phyloP scores from a whole-genome alignment of 2,888 invertebrate genomes.

The Cheilosia pagana region DNA sequence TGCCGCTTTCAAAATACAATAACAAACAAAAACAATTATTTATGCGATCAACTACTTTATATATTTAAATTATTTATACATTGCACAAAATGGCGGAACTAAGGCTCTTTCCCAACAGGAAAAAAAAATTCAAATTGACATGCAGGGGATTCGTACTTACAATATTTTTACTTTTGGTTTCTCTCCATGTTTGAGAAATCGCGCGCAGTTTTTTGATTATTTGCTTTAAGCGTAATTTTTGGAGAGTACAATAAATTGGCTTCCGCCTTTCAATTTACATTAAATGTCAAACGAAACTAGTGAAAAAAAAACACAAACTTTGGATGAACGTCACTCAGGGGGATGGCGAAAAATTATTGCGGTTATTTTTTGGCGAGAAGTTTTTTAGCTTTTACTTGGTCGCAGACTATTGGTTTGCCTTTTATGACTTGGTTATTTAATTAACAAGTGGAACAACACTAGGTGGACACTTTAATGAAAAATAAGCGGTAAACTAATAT shows the following conservation, averaged over 20 bases:
- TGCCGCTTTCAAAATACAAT: constrained; percentile 62
- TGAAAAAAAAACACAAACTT: constrained; percentile 26
- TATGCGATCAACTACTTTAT: neutral
- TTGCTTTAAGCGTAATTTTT: neutral
- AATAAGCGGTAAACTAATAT: constrained; percentile 14
- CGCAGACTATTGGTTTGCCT: constrained; percentile 8
- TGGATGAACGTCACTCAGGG: constrained; percentile 19
- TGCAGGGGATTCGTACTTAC: constrained; percentile 44
- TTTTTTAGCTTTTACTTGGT: constrained; percentile 13
- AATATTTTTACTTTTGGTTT: constrained; percentile 3
- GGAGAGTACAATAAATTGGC: constrained; percentile 19
- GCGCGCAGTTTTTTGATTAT: constrained; percentile 6
- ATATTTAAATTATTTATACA: constrained; percentile 35
- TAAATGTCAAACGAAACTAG: constrained; percentile 42
- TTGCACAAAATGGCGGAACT: constrained; percentile 58
- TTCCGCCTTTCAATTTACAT: constrained; percentile 16
- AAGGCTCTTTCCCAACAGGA: neutral
- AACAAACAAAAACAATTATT: constrained; percentile 43
- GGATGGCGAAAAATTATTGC: constrained; percentile 54
- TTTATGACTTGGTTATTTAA: constrained; percentile 17
- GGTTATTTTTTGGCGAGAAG: constrained; percentile 21
- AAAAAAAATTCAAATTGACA: constrained; percentile 16
- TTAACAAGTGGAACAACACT: constrained; percentile 22
- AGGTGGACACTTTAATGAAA: constrained; percentile 8
- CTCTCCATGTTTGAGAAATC: constrained; percentile 13